Base-by-base conservation (phyloP, 2,113 vertebrate species). In the Colinus virginianus region DNA sequence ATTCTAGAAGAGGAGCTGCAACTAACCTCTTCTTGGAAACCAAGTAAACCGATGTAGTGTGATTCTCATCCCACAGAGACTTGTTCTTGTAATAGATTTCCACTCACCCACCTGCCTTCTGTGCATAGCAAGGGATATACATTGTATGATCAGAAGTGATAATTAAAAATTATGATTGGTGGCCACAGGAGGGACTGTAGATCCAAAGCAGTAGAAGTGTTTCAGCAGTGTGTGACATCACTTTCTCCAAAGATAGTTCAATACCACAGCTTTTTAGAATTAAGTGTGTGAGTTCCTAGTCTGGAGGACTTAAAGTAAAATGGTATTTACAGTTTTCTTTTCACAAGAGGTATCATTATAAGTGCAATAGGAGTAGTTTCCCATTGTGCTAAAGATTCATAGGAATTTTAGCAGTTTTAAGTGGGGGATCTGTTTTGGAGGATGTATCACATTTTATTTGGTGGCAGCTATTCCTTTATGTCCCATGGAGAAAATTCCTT, bases 91-190 rank as follows among this genome's bases (percentile, higher is more conserved):
- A 96, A 92, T 91, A 93, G 90, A 94, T 85, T 94, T 88, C 83
- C 43, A 59, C 64, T 95, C 91, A 80, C 92, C 91, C 92, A 95
- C 96, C 92, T 93, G 95, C 94, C 85, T 95, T 95, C 84, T 95
- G 90, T 77, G 89, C 87, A 10, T 89, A 75, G 93, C 72, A 66
- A 90, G 83, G 64, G 63, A 81, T 81, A 70, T 56, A 78, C 70
- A 87, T 74, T 23, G 56, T 86, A 30, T 84, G 85, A 90, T 91
- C 96, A 72, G 92, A 87, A 88, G 92, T 9, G 87, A 93, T 95
- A 96, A 96, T 96, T 94, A 94, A 87, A 79, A 80, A 72, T 22
- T 21, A 72, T 87, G 85, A 90, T 92, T 61, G 84, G 79, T 92
- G 94, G 90, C 76, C 92, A 77, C 87, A 25, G 81, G 88, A 93